Evolutionary conservation across 2,113 vertebrate species (phyloP), one percentile per base, ranked within the genome.

Genomic region (Merops nubicus): DNA sequence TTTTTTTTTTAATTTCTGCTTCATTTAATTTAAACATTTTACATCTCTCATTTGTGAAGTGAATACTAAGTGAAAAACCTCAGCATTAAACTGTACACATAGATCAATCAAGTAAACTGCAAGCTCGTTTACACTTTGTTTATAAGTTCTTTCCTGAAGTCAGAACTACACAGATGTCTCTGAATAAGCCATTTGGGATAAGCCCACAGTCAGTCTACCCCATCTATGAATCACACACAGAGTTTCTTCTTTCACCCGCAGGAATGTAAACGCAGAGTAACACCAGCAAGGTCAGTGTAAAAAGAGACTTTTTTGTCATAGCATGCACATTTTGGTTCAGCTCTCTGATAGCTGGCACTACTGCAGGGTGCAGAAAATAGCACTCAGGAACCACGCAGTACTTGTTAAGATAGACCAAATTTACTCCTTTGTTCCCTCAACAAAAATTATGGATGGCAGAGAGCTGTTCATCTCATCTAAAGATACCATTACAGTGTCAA

Each of bases 1-100:
- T 94, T 51, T 45, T 59, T 82, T 79, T 86, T 91, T 60, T 80
- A 22, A 74, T 72, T 77, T 53, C 91, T 75, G 96, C 75, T 92
- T 95, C 73, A 74, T 89, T 96, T 89, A 76, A 85, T 97, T 95
- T 87, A 56, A 95, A 69, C 65, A 76, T 89, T 84, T 82, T 83
- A 59, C n/a, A 33, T 80, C 82, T 89, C 74, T 94, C 64, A 88
- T 96, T 83, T 91, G 77, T 85, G 76, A 91, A 85, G 85, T 34
- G 95, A 96, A 96, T 92, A 64, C 69, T 85, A 94, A 92, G 20
- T 69, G 77, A 64, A 91, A 95, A 89, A 8, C 15, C 22, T 53
- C 80, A 45, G 48, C 62, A 82, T 63, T 87, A 42, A 92, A 62
- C 64, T 69, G 38, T 60, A 64, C 47, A 51, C 63, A 63, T 15